phyloP scores from a whole-genome alignment of 2,113 vertebrate species.

The Vanacampus margaritifer region DNA sequence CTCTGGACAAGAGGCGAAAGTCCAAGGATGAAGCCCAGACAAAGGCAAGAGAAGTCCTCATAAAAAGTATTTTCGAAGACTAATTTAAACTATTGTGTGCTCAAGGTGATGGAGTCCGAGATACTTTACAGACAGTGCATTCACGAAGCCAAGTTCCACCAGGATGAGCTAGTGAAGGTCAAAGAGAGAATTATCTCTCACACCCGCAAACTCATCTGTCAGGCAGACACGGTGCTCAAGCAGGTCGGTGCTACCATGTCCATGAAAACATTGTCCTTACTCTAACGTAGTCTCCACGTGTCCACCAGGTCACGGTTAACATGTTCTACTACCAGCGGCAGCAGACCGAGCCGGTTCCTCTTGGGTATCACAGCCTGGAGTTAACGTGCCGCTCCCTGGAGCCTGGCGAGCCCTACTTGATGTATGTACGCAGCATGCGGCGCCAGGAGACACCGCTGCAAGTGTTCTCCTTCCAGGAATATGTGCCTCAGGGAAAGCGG shows the following conservation, averaged over 20 bases:
- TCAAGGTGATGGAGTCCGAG: conserved; percentile 79
- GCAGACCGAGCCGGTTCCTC: conserved; percentile 77
- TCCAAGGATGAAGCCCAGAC: conserved; percentile 82
- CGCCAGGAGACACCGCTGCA: conserved; percentile 55
- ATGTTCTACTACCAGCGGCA: conserved; percentile 80
- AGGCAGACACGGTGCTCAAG: conserved; percentile 85
- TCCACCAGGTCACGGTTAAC: conserved; percentile 81
- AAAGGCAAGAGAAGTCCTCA: conserved; percentile 68
- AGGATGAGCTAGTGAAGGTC: conserved; percentile 78
- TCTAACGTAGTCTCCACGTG: neutral
- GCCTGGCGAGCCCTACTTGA: conserved; percentile 80
- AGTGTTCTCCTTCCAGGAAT: conserved; percentile 78
- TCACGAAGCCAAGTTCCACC: conserved; percentile 73
- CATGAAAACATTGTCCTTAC: neutral
- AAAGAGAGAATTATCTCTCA: conserved; percentile 83
- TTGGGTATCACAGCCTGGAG: conserved; percentile 75
- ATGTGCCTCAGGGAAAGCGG: conserved; percentile 66
- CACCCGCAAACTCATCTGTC: conserved; percentile 84
- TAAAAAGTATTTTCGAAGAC: neutral
- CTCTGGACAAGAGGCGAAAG: conserved; percentile 84
- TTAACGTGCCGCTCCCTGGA: conserved; percentile 77
- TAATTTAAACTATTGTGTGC: neutral
- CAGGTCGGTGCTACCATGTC: conserved; percentile 69
- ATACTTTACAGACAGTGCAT: conserved; percentile 73
- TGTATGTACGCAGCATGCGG: conserved; percentile 70